These are phyloP conservation scores for Lemur catta DNA, from an alignment of 2,797 vertebrate species.

Conservation along the genomic window DNA sequence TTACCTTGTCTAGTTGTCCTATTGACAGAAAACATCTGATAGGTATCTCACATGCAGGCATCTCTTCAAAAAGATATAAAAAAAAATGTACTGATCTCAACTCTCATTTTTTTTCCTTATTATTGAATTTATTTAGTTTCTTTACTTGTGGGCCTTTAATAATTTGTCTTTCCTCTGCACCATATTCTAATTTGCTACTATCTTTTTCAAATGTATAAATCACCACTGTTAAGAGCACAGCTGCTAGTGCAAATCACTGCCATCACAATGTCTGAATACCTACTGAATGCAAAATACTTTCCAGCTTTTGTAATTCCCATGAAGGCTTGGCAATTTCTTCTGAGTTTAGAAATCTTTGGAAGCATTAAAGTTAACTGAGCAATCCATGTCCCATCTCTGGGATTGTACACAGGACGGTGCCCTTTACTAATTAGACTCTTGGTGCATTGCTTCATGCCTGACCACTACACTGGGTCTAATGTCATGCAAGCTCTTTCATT, in stretches of 20 bases:
- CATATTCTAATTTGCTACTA: not conserved
- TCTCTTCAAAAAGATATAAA: not conserved
- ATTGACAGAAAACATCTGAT: conserved; percentile 23
- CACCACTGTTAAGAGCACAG: not conserved
- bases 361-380: not conserved
- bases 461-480: not conserved
- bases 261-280: not conserved
- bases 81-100: not conserved
- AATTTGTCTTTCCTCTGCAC: not conserved
- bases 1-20: not conserved
- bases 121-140: not conserved
- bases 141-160: not conserved
- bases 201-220: not conserved
- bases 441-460: not conserved
- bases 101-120: not conserved
- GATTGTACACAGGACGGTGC: not conserved
- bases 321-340: not conserved
- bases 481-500: not conserved
- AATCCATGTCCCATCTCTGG: not conserved
- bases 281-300: not conserved
- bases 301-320: not conserved
- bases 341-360: not conserved
- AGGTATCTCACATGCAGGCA: not conserved
- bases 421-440: not conserved
- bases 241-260: not conserved